Percentiles rank a stretch among this genome's conserved stretches.
Conservation (phyloP, 2,888 invertebrate species). For the Drosophila barbarae region DNA sequence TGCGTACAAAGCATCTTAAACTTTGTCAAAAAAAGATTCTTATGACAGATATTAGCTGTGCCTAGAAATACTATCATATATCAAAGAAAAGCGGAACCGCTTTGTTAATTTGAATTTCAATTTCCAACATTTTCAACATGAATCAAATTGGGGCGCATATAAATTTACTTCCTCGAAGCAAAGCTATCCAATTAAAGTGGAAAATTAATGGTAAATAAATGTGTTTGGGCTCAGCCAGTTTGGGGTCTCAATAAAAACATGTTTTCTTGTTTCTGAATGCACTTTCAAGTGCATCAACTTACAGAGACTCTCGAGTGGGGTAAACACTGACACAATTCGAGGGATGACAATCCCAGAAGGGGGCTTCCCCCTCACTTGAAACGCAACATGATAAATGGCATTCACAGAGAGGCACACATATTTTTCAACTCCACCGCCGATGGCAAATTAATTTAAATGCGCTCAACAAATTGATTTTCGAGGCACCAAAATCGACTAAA, state of each 20-base stretch:
- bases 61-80: too few species aligned
- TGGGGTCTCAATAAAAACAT: slow-evolving; percentile 14
- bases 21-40: neutral
- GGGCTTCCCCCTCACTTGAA: slow-evolving; percentile 21
- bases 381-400: slow-evolving; percentile 59
- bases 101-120: slow-evolving; percentile 7
- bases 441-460: slow-evolving; percentile 57
- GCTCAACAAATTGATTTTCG: slow-evolving; percentile 45
- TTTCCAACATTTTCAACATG: slow-evolving; percentile 38
- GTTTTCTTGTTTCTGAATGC: slow-evolving; percentile 22
- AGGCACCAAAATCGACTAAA: slow-evolving; percentile 36
- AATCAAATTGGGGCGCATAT: slow-evolving; percentile 43
- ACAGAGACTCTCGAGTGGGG: slow-evolving; percentile 6
- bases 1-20: neutral
- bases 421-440: slow-evolving; percentile 13
- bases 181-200: slow-evolving; percentile 52
- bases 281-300: slow-evolving; percentile 56
- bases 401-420: slow-evolving; percentile 20
- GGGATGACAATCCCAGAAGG: slow-evolving; percentile 5
- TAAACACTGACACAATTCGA: slow-evolving; percentile 41
- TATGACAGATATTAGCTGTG: neutral
- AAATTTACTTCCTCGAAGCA: slow-evolving; percentile 49
- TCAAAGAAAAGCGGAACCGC: neutral
- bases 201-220: slow-evolving; percentile 51
- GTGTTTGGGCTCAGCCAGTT: slow-evolving; percentile 8